These are phyloP conservation scores for Phalacrocorax carbo DNA, from an alignment of 2,113 vertebrate genomes.

Conservation along the genomic window DNA sequence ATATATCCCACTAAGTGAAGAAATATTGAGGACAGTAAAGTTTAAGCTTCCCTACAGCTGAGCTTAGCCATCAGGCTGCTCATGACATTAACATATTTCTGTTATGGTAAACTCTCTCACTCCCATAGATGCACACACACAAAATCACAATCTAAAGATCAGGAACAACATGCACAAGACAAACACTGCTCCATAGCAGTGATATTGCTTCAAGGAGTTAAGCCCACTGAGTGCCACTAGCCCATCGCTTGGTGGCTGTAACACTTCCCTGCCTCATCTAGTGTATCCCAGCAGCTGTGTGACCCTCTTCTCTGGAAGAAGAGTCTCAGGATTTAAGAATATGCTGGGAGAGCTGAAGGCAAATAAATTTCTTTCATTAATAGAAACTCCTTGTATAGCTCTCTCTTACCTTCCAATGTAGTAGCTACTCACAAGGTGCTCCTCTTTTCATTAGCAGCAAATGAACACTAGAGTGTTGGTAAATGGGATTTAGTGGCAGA, in stretches of 20 bases:
- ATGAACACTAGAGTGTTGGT: neutral
- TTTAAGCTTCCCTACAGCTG: neutral
- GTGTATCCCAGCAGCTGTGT: neutral
- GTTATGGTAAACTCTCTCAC: neutral
- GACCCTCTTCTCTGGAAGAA: neutral
- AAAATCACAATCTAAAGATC: neutral
- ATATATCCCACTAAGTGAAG: constrained; percentile 15
- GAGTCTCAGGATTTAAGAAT: neutral
- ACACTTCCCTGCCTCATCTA: neutral
- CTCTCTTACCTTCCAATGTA: neutral
- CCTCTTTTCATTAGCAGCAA: neutral
- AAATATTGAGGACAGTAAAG: constrained; percentile 16
- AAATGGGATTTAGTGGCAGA: neutral
- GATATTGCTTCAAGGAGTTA: neutral
- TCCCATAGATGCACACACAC: neutral
- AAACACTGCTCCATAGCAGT: neutral
- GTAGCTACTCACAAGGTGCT: neutral
- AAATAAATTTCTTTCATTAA: neutral
- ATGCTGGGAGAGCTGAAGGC: neutral
- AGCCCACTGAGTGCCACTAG: neutral
- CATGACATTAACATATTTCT: neutral
- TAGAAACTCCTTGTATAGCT: neutral
- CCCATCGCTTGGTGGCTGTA: neutral
- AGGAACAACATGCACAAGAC: neutral
- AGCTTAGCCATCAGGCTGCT: neutral